Percentiles rank a stretch among this genome's conserved stretches.
phyloP scores from a whole-genome alignment of 2,113 vertebrate genomes.

The Bos indicus region DNA sequence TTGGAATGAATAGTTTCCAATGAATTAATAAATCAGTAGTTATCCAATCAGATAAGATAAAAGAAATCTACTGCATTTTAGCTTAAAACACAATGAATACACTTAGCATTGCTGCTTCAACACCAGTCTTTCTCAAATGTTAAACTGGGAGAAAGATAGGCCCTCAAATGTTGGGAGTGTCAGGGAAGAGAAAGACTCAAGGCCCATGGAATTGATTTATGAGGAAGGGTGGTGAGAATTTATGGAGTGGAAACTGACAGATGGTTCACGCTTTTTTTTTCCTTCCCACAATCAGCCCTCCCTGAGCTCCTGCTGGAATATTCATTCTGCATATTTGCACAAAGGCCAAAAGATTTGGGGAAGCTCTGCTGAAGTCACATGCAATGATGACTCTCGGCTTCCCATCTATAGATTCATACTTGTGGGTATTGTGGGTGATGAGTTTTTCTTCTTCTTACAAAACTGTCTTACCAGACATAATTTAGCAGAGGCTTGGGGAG shows the following conservation, averaged over 20 bases:
- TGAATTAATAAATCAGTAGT: not conserved
- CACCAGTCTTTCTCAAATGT: not conserved
- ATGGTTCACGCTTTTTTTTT: conserved; percentile 11
- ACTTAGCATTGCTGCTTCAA: not conserved
- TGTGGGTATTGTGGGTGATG: not conserved
- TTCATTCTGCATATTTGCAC: not conserved
- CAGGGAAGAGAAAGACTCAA: not conserved
- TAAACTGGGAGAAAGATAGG: not conserved
- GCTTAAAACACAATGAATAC: not conserved
- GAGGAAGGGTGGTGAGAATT: conserved; percentile 28
- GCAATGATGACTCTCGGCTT: not conserved
- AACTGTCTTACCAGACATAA: not conserved
- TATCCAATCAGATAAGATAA: not conserved
- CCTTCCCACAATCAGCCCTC: not conserved
- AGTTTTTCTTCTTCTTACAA: not conserved
- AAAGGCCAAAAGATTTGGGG: not conserved
- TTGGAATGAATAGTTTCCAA: not conserved
- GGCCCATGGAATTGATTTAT: conserved; percentile 38
- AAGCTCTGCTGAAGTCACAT: not conserved
- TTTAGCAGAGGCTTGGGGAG: not conserved
- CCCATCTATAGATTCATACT: not conserved
- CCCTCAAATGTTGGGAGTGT: not conserved
- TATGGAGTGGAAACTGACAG: conserved; percentile 51
- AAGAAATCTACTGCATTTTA: not conserved
- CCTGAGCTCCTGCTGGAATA: not conserved